Evolutionary conservation across 2,888 invertebrate genomes (phyloP), one percentile per base, ranked within the genome.

Genomic region (Tricholauxania praeusta): DNA sequence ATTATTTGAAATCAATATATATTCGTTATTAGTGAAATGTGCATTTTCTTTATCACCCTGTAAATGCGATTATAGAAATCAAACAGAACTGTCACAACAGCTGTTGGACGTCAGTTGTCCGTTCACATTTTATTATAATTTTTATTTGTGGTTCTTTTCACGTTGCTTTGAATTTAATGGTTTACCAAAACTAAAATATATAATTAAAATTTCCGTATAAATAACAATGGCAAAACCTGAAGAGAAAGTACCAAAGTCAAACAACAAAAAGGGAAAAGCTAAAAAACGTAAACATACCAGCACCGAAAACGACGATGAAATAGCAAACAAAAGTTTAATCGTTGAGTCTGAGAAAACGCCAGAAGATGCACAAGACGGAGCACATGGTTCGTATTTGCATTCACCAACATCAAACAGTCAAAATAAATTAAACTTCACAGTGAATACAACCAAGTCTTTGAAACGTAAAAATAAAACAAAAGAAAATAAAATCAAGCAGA

Each of bases 291-390:
- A 84, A 63, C 82, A 82, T 64, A 65, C 75, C 1, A 65, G 72
- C 10, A 71, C 72, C 3, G 80, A 78, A 59, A 77, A 79, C 39
- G 84, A 84, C 55, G 85, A 84, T 53, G 85, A 80, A 67, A 80
- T 85, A 69, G 83, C 85, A 48, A 77, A 72, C 75, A 85, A 85
- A 78, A 85, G 84, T 75, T 53, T 84, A 14, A 84, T 85, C 67
- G 75, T 85, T 14, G 85, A 83, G 32, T 52, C 74, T 65, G 51
- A 49, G 2, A 64, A 64, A 51, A n/a, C 22, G 15, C 22, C 49
- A 2, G 64, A 51, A 14, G 12, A 39, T 39, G 39, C 15, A 55
- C 63, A 48, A 19, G 5, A 60, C 17, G 28, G 15, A 39, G 17
- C 63, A 28, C 71, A 60, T 59, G 49, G 59, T 59, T 15, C 14